These are phyloP conservation scores for Puffinus mauretanicus DNA, from an alignment of 2,113 vertebrate genomes.

Conservation along the genomic window DNA sequence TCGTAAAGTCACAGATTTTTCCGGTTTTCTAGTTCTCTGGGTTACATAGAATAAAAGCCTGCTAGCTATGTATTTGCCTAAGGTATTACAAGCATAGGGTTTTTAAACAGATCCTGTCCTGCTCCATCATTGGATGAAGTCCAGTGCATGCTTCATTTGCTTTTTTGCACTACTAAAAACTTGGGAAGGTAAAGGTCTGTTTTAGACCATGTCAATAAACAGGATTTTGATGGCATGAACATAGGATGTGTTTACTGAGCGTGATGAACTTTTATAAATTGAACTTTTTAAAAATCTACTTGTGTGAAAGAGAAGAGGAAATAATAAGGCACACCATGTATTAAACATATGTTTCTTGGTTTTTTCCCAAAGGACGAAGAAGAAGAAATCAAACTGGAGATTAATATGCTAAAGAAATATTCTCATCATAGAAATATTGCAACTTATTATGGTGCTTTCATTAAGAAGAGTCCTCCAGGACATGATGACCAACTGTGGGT, in stretches of 20 bases:
- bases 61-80: background rate
- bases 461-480: constrained; percentile 98
- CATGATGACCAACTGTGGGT: constrained; percentile 99
- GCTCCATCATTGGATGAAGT: background rate
- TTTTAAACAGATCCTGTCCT: background rate
- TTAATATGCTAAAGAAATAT: constrained; percentile 99
- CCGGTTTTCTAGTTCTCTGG: background rate
- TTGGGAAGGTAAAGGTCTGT: background rate
- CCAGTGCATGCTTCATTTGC: background rate
- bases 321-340: background rate
- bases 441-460: constrained; percentile 99
- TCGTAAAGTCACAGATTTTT: background rate
- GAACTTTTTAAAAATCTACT: background rate
- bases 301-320: background rate
- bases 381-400: constrained; percentile 99
- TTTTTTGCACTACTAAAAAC: background rate
- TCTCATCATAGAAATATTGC: constrained; percentile 99
- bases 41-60: background rate
- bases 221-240: background rate
- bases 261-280: background rate
- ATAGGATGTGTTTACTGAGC: background rate
- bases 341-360: background rate
- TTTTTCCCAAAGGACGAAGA: constrained; percentile 87
- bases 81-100: background rate
- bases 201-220: background rate